Base-by-base conservation (phyloP, 2,113 vertebrate species). In the Pachycephala philippinensis region DNA sequence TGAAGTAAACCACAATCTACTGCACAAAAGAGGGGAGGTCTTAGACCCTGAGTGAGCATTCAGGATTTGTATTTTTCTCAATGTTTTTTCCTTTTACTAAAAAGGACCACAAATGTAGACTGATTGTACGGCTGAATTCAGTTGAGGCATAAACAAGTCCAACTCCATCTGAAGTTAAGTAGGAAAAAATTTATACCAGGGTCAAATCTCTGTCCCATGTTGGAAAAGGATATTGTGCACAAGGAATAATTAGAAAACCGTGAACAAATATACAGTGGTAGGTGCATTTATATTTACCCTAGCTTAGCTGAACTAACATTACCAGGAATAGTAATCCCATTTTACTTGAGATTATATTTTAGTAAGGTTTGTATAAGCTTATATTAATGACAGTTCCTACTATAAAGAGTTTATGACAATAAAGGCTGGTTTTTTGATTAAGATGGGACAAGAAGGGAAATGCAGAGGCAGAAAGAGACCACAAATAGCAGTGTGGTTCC, bases 281-380 rank as follows among this genome's bases (percentile, higher is more conserved):
- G 60, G 39, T 78, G 37, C 80, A 59, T 74, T 95, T 93, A 54
- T 93, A 91, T 71, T 89, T 96, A 90, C 56, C 17, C 64, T 78
- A 70, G 47, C 47, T 93, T 92, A 84, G 64, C 83, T 92, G 88
- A 86, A 50, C 56, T 63, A 87, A 66, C 27, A 21, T 78, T 89
- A 78, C 80, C 64, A 87, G 80, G 76, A 93, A 81, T 23, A 81
- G 64, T 28, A 90, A 89, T 66, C 66, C 64, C 21, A 15, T 75
- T 92, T 95, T 78, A 81, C 84, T 92, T 87, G 52, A 75, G 60
- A 75, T 81, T 95, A 86, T 89, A 81, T 93, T 95, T 95, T 35
- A 63, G 42, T 47, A 74, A 88, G 23, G 24, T 81, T 76, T 75
- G 27, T 77, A 84, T 53, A 81, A 89, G 33, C 35, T 87, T 89